phyloP scores from a whole-genome alignment of 2,113 vertebrate species.

The Acanthisitta chloris region DNA sequence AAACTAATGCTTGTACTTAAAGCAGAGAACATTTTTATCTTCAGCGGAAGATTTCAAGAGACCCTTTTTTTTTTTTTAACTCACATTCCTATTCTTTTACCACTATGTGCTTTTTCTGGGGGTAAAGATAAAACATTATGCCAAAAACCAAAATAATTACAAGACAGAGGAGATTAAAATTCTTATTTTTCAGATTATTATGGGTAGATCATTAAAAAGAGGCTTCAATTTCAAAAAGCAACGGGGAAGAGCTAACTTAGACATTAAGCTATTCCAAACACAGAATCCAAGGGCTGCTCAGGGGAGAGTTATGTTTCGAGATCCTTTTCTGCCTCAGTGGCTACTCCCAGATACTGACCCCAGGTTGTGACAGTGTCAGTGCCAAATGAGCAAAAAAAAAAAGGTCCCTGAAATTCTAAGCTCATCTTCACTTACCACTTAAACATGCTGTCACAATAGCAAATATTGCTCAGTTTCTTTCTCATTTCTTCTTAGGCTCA shows the following conservation, averaged over 20 bases:
- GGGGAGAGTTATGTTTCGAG: background rate
- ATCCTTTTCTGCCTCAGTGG: background rate
- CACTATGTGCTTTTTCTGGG: background rate
- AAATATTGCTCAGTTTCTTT: background rate
- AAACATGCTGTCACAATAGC: background rate
- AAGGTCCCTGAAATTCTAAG: background rate
- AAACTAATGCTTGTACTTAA: background rate
- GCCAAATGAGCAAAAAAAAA: background rate
- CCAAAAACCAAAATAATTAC: background rate
- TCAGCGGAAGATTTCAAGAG: background rate
- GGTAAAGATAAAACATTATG: background rate
- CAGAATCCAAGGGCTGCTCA: background rate
- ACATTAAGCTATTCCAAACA: background rate
- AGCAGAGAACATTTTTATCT: background rate
- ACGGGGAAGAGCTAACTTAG: background rate
- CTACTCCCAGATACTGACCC: background rate
- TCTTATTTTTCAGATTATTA: background rate
- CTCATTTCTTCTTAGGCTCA: background rate
- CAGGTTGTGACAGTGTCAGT: background rate
- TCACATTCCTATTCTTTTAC: background rate
- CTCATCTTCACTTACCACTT: background rate
- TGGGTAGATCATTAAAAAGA: background rate
- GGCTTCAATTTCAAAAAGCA: background rate
- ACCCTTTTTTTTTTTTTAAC: background rate
- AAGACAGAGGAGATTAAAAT: background rate